These are phyloP conservation scores for Acleris laterana DNA, from an alignment of 2,888 invertebrate genomes.

Conservation along the genomic window DNA sequence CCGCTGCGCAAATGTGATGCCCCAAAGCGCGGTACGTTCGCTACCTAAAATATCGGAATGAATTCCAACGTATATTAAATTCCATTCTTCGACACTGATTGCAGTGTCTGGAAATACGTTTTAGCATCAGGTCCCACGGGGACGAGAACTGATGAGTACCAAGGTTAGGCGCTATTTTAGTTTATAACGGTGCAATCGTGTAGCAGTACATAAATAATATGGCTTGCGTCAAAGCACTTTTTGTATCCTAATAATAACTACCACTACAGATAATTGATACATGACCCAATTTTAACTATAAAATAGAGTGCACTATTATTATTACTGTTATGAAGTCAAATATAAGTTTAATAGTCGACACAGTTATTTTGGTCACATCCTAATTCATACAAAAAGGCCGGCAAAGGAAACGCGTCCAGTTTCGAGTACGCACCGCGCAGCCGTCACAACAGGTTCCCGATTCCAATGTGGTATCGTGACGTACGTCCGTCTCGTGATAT, in stretches of 20 bases:
- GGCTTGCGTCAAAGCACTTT: no score
- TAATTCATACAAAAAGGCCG: slow-evolving; percentile 14
- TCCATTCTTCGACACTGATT: slow-evolving; percentile 37
- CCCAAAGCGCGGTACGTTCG: slow-evolving; percentile 40
- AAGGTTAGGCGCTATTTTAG: background rate
- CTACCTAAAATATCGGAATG: slow-evolving; percentile 43
- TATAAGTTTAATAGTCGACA: background rate
- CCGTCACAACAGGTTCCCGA: slow-evolving; percentile 58
- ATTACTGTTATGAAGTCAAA: no score
- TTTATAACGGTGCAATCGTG: background rate
- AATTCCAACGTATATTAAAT: slow-evolving; percentile 40
- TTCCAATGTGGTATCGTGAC: slow-evolving; percentile 49
- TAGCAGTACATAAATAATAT: no score
- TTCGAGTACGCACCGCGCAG: slow-evolving; percentile 20
- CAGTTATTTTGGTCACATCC: slow-evolving; percentile 9
- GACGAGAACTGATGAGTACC: slow-evolving; percentile 2
- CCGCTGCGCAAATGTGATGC: slow-evolving; percentile 60
- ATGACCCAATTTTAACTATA: no score
- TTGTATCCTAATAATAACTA: no score
- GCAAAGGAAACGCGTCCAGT: slow-evolving; percentile 39
- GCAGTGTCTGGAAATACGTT: slow-evolving; percentile 28
- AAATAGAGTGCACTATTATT: no score
- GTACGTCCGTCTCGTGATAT: slow-evolving; percentile 41
- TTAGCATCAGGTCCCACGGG: slow-evolving; percentile 20
- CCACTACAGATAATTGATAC: no score